Base-by-base conservation (phyloP, 2,888 invertebrate species). In the Ramazzottius varieornatus region DNA sequence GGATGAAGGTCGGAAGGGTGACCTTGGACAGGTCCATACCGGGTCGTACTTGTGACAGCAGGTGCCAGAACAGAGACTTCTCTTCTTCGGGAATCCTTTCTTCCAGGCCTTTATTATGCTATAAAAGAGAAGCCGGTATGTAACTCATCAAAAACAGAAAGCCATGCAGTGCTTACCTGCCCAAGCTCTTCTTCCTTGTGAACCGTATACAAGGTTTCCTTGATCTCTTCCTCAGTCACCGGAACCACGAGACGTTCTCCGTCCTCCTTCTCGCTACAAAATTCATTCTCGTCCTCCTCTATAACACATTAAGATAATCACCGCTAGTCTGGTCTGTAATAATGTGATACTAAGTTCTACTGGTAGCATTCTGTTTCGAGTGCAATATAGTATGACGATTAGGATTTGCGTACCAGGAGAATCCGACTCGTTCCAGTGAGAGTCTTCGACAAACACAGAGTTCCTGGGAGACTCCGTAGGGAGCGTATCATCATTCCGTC, bases 11-110 rank as follows among this genome's bases (percentile, higher is more conserved):
- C 0, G 92, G 92, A 69, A 93, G 78, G 20, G 91, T 90, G 63
- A 93, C 87, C 80, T 88, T 87, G 68, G 87, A 87, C 33, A 93
- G 79, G 78, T 93, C 93, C 93, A 93, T 93, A 64, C 93, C 93
- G 0, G 92, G 91, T 24, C 91, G 82, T 40, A 91, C 88, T 29
- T 54, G 54, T 29, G 24, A 29, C 13, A 54, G 29, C 4, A 54
- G 54, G 24, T 54, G 54, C 54, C 54, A 54, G 29, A 54, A 54
- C 8, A 54, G 13, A n/a, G n/a, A 24, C 24, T 24, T 8, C 20
- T 54, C 54, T 29, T 54, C 54, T 29, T 54, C 54, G 20, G 54
- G 54, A 54, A 54, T 8, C 29, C 24, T 54, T 29, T 54, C 54
- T 29, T 54, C 54, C 54, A 54, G 24, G 4, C 54, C 54, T 29